Conservation (phyloP, 92 coral and sea anemone species). For the Porites cylindrica region DNA sequence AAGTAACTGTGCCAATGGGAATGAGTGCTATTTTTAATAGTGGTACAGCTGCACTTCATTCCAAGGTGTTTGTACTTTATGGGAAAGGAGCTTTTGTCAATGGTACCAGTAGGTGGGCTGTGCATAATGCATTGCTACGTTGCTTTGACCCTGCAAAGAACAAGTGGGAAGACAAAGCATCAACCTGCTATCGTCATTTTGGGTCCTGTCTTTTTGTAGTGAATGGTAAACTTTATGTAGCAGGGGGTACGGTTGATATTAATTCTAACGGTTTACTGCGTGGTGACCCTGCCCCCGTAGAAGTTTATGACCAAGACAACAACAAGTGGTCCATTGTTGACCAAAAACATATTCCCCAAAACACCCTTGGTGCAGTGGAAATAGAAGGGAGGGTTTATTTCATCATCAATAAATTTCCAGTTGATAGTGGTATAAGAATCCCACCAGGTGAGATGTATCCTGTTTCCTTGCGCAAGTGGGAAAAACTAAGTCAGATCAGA, state of each 20-base stretch:
- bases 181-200: conserved; percentile 6
- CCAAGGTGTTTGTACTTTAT: not conserved
- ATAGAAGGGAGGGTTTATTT: conserved; percentile 30
- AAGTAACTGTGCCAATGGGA: not conserved
- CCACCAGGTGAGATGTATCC: conserved; percentile 51
- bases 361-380: conserved; percentile 38
- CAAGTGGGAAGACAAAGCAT: conserved; percentile 11
- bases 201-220: conserved; percentile 36
- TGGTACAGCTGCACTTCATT: not conserved
- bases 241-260: not conserved
- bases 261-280: rapidly evolving
- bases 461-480: conserved; percentile 17
- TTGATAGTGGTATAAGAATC: conserved; percentile 41
- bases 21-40: not conserved
- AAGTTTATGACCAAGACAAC: conserved; percentile 5
- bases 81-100: too few relatives aligned
- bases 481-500: not conserved
- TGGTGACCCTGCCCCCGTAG: not conserved
- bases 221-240: conserved; percentile 25
- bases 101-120: too few relatives aligned
- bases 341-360: conserved; percentile 41
- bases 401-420: conserved; percentile 12
- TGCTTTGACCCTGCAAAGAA: conserved; percentile 29
- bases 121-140: not conserved
- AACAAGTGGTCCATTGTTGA: conserved; percentile 20